Evolutionary conservation across 2,113 vertebrate species (phyloP).

Genomic region (Bucco capensis): DNA sequence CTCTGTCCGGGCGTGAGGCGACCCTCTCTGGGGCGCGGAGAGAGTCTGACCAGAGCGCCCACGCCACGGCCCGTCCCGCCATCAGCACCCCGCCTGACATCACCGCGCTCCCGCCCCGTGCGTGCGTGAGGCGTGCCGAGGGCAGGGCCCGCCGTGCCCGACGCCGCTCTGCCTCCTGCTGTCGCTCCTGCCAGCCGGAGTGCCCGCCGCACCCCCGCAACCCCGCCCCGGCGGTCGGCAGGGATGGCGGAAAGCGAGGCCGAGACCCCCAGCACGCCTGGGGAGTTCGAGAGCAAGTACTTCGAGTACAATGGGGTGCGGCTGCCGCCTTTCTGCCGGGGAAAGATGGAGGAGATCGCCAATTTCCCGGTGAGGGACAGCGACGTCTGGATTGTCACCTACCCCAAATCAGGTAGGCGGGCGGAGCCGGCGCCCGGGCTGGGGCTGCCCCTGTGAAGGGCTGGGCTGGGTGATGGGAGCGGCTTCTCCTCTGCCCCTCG

Average conservation of each 20-base stretch:
- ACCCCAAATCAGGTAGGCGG: constrained; percentile 91
- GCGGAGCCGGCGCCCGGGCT: not conserved
- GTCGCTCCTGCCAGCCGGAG: not conserved
- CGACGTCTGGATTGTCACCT: constrained; percentile 97
- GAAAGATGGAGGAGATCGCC: constrained; percentile 96
- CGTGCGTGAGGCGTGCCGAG: not conserved
- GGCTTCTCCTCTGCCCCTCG: not conserved
- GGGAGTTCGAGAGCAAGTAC: constrained; percentile 98
- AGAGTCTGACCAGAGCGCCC: too few species aligned
- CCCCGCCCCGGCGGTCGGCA: not conserved
- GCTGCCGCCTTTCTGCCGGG: constrained; percentile 95
- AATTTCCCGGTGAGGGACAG: constrained; percentile 91
- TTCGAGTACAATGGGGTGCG: constrained; percentile 95
- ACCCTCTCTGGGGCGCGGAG: too few species aligned
- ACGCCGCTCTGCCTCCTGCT: not conserved
- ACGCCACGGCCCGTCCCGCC: too few species aligned
- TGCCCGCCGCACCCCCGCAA: not conserved
- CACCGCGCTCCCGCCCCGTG: constrained; percentile 51
- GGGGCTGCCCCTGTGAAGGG: not conserved
- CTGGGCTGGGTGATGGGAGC: not conserved
- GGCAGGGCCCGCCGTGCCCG: not conserved
- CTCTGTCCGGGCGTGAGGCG: too few species aligned
- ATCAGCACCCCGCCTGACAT: constrained; percentile 71
- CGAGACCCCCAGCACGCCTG: constrained; percentile 93
- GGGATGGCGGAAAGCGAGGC: constrained; percentile 95